These are phyloP conservation scores for Tangara arthus DNA, from an alignment of 2,797 vertebrate species.

Conservation along the genomic window DNA sequence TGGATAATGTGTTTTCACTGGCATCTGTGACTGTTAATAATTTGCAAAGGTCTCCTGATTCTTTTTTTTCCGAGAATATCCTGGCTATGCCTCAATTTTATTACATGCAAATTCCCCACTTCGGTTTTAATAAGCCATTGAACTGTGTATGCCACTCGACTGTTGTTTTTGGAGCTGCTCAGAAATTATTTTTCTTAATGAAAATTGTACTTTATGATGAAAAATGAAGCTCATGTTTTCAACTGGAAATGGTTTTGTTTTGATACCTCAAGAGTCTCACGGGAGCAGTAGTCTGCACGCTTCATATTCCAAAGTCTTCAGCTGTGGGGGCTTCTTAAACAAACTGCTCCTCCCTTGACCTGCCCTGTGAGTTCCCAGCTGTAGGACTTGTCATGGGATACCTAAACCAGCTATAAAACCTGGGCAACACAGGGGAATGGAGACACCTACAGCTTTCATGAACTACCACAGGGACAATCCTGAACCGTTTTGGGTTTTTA, in stretches of 20 bases:
- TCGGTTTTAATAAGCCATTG: conserved; percentile 52
- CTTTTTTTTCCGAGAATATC: conserved; percentile 44
- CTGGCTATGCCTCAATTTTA: conserved; percentile 31
- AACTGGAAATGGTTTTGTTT: conserved; percentile 55
- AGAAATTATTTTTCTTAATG: conserved; percentile 55
- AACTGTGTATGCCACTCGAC: conserved; percentile 43
- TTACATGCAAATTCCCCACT: conserved; percentile 28
- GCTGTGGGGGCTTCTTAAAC: conserved; percentile 26
- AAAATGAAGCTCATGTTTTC: conserved; percentile 41
- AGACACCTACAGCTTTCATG: background rate
- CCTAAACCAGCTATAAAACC: background rate
- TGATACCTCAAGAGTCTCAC: background rate
- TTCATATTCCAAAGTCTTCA: conserved; percentile 14
- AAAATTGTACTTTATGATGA: conserved; percentile 42
- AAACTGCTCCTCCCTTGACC: conserved; percentile 49
- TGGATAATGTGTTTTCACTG: background rate
- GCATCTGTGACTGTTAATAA: background rate
- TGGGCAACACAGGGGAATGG: background rate
- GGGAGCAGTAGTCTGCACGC: conserved; percentile 47
- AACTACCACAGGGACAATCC: background rate
- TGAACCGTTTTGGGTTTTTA: background rate
- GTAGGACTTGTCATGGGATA: background rate
- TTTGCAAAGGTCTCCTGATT: conserved; percentile 14
- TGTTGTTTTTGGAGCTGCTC: conserved; percentile 50
- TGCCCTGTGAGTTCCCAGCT: background rate